phyloP scores from a whole-genome alignment of 2,888 invertebrate species.

The Melinaea marsaeus region DNA sequence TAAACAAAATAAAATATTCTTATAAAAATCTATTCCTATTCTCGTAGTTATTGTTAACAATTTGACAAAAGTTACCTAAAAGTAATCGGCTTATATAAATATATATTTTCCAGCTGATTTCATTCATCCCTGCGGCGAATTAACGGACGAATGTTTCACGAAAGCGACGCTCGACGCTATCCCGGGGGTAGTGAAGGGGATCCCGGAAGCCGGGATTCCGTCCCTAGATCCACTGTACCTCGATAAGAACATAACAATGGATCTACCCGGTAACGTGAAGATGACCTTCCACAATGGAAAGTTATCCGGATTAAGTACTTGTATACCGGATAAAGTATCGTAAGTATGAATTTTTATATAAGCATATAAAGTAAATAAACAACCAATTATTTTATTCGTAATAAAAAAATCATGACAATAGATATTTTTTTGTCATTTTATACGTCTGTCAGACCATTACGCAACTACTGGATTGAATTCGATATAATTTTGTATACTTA shows the following conservation, averaged over 20 bases:
- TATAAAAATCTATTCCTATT: no score
- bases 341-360: conserved; percentile 44
- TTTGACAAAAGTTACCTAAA: no score
- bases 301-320: conserved; percentile 59
- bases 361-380: no score
- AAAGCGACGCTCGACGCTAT: conserved; percentile 66
- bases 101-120: conserved; percentile 55
- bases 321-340: conserved; percentile 69
- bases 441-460: no score
- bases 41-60: no score
- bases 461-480: no score
- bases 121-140: conserved; percentile 65
- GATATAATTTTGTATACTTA: no score
- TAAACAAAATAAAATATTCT: no score
- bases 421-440: no score
- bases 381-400: no score
- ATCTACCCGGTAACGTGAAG: conserved; percentile 64
- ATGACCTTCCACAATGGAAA: conserved; percentile 72
- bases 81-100: no score
- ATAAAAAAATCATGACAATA: no score
- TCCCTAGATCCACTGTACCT: conserved; percentile 60
- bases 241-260: conserved; percentile 65
- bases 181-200: conserved; percentile 66
- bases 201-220: conserved; percentile 66
- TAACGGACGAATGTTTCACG: conserved; percentile 69